A percentile compares a stretch with the other conserved stretches of the same genome.
Evolutionary conservation across 2,888 invertebrate genomes (phyloP).

Genomic region (Pristionchus mayeri): DNA sequence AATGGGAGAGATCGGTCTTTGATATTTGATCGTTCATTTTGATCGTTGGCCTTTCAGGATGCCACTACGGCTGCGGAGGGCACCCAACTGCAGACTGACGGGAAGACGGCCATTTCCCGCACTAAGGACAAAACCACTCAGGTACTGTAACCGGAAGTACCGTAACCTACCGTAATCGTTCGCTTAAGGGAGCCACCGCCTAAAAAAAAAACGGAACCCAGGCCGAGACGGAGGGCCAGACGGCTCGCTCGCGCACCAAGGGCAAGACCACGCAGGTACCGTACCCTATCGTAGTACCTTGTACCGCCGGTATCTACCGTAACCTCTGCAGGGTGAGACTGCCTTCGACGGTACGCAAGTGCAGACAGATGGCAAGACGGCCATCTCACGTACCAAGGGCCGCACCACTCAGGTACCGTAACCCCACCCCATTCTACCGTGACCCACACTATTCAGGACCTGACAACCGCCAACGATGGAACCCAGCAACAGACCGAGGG

Average conservation of each 20-base stretch:
- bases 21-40: neutral
- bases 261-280: conserved; percentile 11
- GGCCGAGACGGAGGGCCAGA: neutral
- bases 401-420: conserved; percentile 21
- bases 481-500: conserved; percentile 4
- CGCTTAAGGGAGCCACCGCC: too few relatives aligned
- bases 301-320: neutral
- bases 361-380: neutral
- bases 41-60: neutral
- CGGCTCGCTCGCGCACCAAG: conserved; percentile 5
- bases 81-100: too few relatives aligned
- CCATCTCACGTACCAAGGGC: neutral
- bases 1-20: too few relatives aligned
- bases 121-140: too few relatives aligned
- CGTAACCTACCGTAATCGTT: too few relatives aligned
- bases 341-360: neutral
- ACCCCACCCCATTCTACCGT: neutral
- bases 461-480: neutral
- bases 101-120: too few relatives aligned
- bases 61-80: neutral
- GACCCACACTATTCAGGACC: neutral
- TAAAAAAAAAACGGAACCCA: conserved; percentile 28
- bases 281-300: too few relatives aligned
- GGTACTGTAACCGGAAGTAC: too few relatives aligned
- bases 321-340: neutral